phyloP scores from a whole-genome alignment of 2,797 vertebrate genomes.

The Accipiter superciliosus region DNA sequence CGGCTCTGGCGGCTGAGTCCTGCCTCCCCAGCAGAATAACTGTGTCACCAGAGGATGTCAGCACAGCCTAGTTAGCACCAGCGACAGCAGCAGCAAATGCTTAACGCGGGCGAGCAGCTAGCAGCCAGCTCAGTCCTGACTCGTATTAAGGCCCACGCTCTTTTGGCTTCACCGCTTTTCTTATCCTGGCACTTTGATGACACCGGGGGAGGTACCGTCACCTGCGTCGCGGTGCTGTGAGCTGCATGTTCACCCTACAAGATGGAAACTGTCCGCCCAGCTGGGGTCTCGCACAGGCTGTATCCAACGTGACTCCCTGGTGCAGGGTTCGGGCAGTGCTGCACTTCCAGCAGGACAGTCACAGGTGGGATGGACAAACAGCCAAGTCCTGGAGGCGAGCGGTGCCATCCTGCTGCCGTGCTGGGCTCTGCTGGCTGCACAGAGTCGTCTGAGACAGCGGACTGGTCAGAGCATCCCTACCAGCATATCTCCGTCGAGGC shows the following conservation, averaged over 20 bases:
- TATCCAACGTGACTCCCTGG: not conserved
- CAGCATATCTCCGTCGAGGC: fast-evolving
- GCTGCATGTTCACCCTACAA: no score
- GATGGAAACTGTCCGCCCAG: not conserved
- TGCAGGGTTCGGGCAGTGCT: fast-evolving
- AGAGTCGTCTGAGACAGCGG: not conserved
- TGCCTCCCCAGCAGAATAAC: not conserved
- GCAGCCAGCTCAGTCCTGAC: not conserved
- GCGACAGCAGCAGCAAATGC: not conserved
- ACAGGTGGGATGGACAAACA: not conserved
- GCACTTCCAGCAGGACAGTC: not conserved
- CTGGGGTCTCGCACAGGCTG: not conserved
- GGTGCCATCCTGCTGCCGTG: not conserved
- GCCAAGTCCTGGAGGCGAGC: not conserved
- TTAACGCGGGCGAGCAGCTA: not conserved
- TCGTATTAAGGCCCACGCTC: fast-evolving
- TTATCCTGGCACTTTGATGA: fast-evolving
- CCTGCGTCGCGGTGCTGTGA: fast-evolving
- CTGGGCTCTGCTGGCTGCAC: not conserved
- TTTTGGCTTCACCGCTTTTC: not conserved
- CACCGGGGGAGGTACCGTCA: not conserved
- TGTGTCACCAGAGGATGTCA: not conserved
- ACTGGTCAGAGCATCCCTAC: not conserved
- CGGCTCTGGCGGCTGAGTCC: fast-evolving
- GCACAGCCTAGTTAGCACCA: not conserved